These are phyloP conservation scores for Lasioglossum baleicum DNA, from an alignment of 1,140 invertebrate species.

Conservation along the genomic window DNA sequence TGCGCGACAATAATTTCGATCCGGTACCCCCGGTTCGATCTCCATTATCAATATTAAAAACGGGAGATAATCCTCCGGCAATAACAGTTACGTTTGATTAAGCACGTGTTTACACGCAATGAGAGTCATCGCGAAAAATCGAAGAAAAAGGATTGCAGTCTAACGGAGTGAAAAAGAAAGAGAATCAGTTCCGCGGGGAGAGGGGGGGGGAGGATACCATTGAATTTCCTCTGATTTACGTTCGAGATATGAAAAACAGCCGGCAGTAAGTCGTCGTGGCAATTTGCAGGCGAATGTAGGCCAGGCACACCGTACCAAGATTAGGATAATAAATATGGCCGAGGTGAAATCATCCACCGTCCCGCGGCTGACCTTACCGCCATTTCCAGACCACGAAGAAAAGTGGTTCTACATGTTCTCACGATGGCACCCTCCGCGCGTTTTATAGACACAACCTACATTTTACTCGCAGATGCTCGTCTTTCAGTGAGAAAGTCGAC, in stretches of 20 bases:
- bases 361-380: conserved; percentile 54
- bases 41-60: too few species aligned
- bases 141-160: too few species aligned
- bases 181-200: too few species aligned
- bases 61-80: too few species aligned
- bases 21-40: too few species aligned
- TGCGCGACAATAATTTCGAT: too few species aligned
- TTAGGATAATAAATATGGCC: conserved; percentile 63
- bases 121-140: too few species aligned
- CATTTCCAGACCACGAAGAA: conserved; percentile 45
- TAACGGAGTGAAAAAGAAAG: neutral
- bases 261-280: conserved; percentile 41
- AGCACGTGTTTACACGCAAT: too few species aligned
- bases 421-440: conserved; percentile 45
- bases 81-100: too few species aligned
- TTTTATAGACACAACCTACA: conserved; percentile 60
- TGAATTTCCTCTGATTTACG: conserved; percentile 42
- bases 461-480: conserved; percentile 52
- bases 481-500: conserved; percentile 57
- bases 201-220: neutral
- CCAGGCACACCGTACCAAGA: conserved; percentile 46
- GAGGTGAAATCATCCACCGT: conserved; percentile 63
- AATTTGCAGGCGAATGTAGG: conserved; percentile 61
- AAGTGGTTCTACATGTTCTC: conserved; percentile 38
- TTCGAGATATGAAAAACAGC: conserved; percentile 49